Base-by-base conservation (phyloP, 2,113 vertebrate genomes). In the Telmatochromis brichardi region DNA sequence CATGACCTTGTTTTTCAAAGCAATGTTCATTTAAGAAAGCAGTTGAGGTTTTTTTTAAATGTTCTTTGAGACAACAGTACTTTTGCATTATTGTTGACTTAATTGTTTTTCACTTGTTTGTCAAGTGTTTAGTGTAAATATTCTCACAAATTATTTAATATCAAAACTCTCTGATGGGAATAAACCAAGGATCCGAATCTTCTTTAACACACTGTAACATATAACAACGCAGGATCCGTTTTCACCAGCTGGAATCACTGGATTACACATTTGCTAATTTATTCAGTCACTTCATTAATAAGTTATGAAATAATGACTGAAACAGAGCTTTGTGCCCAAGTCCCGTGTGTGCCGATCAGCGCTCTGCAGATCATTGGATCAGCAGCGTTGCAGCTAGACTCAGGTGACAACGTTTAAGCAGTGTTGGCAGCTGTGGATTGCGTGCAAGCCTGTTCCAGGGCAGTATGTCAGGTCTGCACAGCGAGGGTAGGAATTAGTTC, bases 391-490 rank as follows among this genome's bases (percentile, higher is more conserved):
- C 42, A 50, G 92, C 85, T 86, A 85, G 79, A 86, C 63, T 82
- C 81, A 47, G 71, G 81, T 92, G 89, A 90, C 87, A 63, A 47
- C 40, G 10, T 90, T 87, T 92, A 88, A 93, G 87, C 63, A 83
- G 55, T 65, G 71, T 21, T 93, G 92, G 92, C 92, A 94, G 83
- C 90, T 82, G 42, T 40, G 68, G 83, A 80, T 54, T 82, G 84
- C n/a, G 7, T 81, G 85, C 50, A 65, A 45, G 80, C 65, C 87
- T 87, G 81, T 85, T 90, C 85, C 40, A 87, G 93, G 88, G 87
- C 80, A 93, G 88, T 87, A 78, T 92, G 91, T 95, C 94, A 90
- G 82, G 28, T 45, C 60, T 68, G 60, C 81, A 80, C 37, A 68
- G 76, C 35, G 31, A 60, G 42, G 54, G 45, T 28, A 37, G 55